Evolutionary conservation across 2,113 vertebrate genomes (phyloP), one percentile per base, ranked within the genome.

Genomic region (Laticauda laticaudata): DNA sequence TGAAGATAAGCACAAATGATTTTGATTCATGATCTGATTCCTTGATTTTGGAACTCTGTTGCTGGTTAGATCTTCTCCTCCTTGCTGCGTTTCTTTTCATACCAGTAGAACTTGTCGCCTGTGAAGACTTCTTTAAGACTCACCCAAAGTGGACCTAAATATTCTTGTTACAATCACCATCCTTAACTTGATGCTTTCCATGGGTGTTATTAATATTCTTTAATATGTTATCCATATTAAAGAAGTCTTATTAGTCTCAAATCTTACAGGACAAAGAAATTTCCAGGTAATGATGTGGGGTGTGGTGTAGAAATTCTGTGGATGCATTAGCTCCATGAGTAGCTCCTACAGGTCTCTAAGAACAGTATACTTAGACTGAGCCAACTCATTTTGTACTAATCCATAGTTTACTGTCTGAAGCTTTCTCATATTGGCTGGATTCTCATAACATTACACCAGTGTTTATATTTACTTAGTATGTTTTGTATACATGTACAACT

Each of bases 11-110:
- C 92, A n/a, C 91, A 96, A 94, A 93, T 95, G 94, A 75, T 75
- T 43, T 91, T 94, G 90, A 94, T 86, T 53, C 93, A 90, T 91
- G 87, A 95, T 93, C 39, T 91, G 93, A 93, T 96, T 97, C 91
- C 96, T 96, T 93, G 94, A 96, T 94, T 97, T 98, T 97, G 64
- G 97, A 98, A 97, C 97, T 95, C 29, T 81, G 75, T 43, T 43
- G 75, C 75, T 81, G 7, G 6, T 39, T 43, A 81, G 75, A 81
- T 81, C n/a, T 81, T 39, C 15, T 3, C 26, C 64, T n/a, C 3
- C 2, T 14, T 43, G 48, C 14, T 21, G 18, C 18, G 8, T 26
- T 69, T 92, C 48, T 21, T 88, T 59, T 15, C 86, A 10, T 39
- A 69, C 57, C 23, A 34, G 5, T 51, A 3, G 2, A 24, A 3